Evolutionary conservation across 2,888 invertebrate species (phyloP), one percentile per base, ranked within the genome.

Genomic region (Eristalis tenax): DNA sequence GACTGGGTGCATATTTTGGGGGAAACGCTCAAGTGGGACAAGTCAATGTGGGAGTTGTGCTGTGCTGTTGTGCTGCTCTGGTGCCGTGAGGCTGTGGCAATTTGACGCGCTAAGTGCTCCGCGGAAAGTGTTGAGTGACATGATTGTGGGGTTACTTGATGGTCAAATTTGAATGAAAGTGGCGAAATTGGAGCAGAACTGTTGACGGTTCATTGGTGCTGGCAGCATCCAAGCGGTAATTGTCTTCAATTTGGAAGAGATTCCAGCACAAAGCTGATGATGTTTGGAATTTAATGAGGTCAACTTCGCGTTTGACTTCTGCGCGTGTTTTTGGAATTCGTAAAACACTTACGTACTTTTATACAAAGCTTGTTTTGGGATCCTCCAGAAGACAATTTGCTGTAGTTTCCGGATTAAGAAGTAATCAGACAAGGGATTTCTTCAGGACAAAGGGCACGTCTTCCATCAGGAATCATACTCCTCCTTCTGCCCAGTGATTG

Each of bases 1-100:
- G 79, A 83, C 79, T 75, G 64, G 75, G 79, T 79, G 83, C 63
- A 87, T 83, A 78, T 83, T 76, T 76, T 68, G 66, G 79, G n/a
- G 13, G 56, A 71, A 50, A 57, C 68, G 10, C 26, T 61, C 50
- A 87, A 73, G 73, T 76, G 76, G 87, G 79, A 23, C 83, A 83
- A 68, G 73, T 65, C 74, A 69, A 38, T 63, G 83, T 82, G 73
- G 85, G 77, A 69, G 85, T 87, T 76, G 63, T 50, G 70, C 28
- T 32, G 26, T 26, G 26, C 2, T 26, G 70, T 23, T 32, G 26
- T 26, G 26, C 2, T 26, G 28, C 28, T 4, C 82, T 83, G 69
- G 61, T 50, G 65, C 28, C 64, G 40, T 50, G 4, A n/a, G 43
- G 50, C 18, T 35, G 63, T n/a, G 23, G n/a, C 56, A 61, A 63